Evolutionary conservation across 2,888 invertebrate genomes (phyloP), one percentile per base, ranked within the genome.

Genomic region (Cyclophora punctaria): DNA sequence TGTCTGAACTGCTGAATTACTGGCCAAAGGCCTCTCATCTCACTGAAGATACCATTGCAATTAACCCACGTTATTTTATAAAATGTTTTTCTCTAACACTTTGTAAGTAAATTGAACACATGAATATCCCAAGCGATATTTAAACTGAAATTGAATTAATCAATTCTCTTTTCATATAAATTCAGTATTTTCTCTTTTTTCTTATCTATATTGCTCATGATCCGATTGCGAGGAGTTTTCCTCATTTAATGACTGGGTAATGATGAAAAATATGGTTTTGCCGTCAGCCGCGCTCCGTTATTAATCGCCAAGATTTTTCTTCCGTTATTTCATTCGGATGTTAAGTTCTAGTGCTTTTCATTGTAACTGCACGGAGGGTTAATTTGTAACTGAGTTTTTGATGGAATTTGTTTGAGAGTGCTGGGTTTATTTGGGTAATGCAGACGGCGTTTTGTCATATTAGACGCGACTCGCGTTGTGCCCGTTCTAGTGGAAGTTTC

Each of bases 211-310:
- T 5, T 7, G n/a, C 6, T 33, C 34, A 40, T 57, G 60, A 69
- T 68, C 64, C 62, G 66, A 68, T 72, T 72, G 20, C 20, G 68
- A 66, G 59, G 61, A 62, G 20, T 62, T 70, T 67, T 66, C 69
- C 70, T 66, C 63, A 73, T 74, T 74, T 78, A 76, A 80, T 78
- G 77, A 78, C 76, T 67, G 71, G 70, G 69, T 78, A 74, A 79
- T 81, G 78, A 79, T 80, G 80, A 83, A 78, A 79, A 80, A 77
- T 74, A 76, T 73, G 73, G 73, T 71, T 71, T 71, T 72, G 72
- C 67, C 64, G 67, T 63, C 66, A 53, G 62, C 50, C 62, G 54
- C 52, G 63, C 58, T 58, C 33, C 47, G 57, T 62, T 73, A 74
- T 73, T 73, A 74, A 76, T 75, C 72, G 78, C 52, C 48, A 63